Evolutionary conservation across 2,113 vertebrate genomes (phyloP).

Genomic region (Theropithecus gelada): DNA sequence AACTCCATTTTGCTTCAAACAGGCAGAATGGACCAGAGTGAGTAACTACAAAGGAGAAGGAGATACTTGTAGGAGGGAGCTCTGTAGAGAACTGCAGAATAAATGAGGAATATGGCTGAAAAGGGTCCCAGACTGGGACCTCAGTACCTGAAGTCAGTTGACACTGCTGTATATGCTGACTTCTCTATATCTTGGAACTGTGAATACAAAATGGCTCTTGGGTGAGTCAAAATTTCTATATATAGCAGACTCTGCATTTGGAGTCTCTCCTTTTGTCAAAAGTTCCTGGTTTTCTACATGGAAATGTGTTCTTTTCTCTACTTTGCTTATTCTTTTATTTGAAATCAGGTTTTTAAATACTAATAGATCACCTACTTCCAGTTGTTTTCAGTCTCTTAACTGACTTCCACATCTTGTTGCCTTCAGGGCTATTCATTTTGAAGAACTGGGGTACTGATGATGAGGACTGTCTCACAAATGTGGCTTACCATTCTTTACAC

Average conservation of each 20-base stretch:
- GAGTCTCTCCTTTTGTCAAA: not conserved
- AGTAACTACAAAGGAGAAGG: not conserved
- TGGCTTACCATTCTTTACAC: not conserved
- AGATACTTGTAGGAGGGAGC: not conserved
- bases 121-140: not conserved
- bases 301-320: not conserved
- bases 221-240: not conserved
- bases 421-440: not conserved
- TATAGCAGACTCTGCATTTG: not conserved
- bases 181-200: not conserved
- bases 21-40: not conserved
- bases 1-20: not conserved
- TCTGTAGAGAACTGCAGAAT: not conserved
- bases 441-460: fast-evolving
- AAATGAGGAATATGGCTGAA: not conserved
- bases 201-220: not conserved
- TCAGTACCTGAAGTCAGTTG: not conserved
- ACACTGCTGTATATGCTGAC: not conserved
- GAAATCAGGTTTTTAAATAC: not conserved
- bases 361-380: not conserved
- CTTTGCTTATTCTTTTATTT: not conserved
- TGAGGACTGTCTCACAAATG: not conserved
- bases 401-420: not conserved
- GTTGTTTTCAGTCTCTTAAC: not conserved
- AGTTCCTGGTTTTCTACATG: not conserved